Evolutionary conservation across 1,140 invertebrate species (phyloP), one percentile per base, ranked within the genome.

Genomic region (Antheraea pernyi): DNA sequence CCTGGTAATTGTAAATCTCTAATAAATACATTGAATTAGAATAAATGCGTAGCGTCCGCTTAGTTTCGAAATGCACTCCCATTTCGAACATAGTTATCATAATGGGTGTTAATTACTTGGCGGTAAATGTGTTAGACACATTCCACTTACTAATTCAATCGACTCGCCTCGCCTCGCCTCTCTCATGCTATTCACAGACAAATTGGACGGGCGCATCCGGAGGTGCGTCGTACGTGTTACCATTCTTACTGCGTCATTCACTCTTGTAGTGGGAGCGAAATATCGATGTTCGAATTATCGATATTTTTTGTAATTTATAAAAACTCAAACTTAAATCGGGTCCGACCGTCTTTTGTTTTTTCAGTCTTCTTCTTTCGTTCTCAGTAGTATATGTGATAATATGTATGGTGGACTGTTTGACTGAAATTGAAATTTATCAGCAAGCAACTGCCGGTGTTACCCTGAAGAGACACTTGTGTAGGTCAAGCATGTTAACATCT

Each of bases 201-300:
- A 53, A 53, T 53, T 53, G 46, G 46, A 53, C 46, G 46, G 46
- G 46, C 46, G 46, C 46, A 53, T 53, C 46, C 46, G 46, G 46
- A 53, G 46, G 46, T 53, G 13, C 46, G 46, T 53, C 46, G 46
- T 53, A 53, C 46, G 46, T 53, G 46, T 53, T 53, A 53, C 46
- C 9, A 53, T 13, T 53, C 16, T 16, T 53, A 53, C 46, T 11
- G 46, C 46, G 46, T 53, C 46, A 53, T 53, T 53, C 46, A 16
- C 11, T 53, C 46, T 13, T 11, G 9, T 10, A 9, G 9, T 53
- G 46, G 46, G 5, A 53, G 46, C 13, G 46, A 53, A 16, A 53
- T 53, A 16, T 53, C 16, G 46, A 16, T 16, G 16, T n/a, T 53
- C 11, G 16, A 53, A n/a, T 16, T 53, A 53, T 53, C 46, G 46